A percentile compares a stretch with the other conserved stretches of the same genome.
phyloP scores from a whole-genome alignment of 2,797 vertebrate species.

The Perodicticus potto region DNA sequence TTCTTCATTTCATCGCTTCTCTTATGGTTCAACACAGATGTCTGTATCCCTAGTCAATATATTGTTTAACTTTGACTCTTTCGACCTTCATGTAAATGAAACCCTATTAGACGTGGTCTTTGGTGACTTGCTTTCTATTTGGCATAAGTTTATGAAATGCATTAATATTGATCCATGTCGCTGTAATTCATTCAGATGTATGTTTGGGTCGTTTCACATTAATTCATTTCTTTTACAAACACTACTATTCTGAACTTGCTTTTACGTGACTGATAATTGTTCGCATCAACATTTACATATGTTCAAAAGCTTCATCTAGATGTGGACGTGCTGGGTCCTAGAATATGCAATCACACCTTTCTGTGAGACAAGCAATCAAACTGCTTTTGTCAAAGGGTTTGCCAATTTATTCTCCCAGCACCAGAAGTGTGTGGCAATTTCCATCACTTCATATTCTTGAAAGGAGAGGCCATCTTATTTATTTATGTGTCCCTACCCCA shows the following conservation, averaged over 20 bases:
- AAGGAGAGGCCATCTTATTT: neutral
- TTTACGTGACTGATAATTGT: neutral
- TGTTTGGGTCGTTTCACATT: neutral
- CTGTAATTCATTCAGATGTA: neutral
- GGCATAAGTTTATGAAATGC: neutral
- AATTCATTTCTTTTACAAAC: neutral
- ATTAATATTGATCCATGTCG: neutral
- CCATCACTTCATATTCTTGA: neutral
- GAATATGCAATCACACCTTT: neutral
- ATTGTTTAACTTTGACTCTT: neutral
- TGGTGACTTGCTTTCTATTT: neutral
- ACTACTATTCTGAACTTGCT: neutral
- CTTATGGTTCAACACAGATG: neutral
- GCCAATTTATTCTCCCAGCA: neutral
- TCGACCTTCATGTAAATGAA: neutral
- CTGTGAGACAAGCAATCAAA: neutral
- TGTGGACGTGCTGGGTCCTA: neutral
- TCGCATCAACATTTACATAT: neutral
- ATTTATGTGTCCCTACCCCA: neutral
- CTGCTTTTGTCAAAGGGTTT: neutral
- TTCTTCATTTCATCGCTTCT: neutral
- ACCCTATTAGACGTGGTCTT: neutral
- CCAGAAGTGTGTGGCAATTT: neutral
- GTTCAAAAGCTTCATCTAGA: neutral
- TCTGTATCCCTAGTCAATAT: neutral